Percentiles rank a stretch among this genome's conserved stretches.
phyloP scores from a whole-genome alignment of 2,113 vertebrate genomes.

The Burhinus oedicnemus region DNA sequence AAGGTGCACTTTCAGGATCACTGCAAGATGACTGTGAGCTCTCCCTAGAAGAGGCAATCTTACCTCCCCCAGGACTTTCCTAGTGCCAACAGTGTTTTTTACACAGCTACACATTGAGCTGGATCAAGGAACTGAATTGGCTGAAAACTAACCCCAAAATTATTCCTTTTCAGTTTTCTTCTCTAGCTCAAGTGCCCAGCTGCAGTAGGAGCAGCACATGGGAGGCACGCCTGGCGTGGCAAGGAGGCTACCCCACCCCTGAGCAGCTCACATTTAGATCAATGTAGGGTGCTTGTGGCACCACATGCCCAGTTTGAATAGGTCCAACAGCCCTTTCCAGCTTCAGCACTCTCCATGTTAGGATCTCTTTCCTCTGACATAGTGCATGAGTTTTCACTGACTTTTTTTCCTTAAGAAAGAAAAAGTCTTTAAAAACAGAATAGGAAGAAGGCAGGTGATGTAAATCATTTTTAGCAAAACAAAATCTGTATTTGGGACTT shows the following conservation, averaged over 20 bases:
- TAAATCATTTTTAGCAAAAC: neutral
- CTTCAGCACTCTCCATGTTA: neutral
- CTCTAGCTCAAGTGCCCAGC: neutral
- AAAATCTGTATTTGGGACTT: neutral
- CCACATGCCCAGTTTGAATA: neutral
- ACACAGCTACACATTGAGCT: neutral
- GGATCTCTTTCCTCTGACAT: neutral
- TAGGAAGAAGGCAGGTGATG: neutral
- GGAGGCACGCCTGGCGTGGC: fast-evolving
- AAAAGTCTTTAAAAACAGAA: neutral
- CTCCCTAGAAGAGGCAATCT: neutral
- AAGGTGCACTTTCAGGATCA: neutral
- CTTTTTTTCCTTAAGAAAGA: neutral
- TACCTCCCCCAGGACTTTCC: neutral
- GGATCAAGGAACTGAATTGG: neutral
- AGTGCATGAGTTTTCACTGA: neutral
- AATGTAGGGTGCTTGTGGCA: neutral
- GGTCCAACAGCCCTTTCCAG: neutral
- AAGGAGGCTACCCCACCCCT: neutral
- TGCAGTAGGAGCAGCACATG: neutral
- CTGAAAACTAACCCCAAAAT: neutral
- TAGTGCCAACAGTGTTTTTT: neutral
- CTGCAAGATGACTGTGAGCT: neutral
- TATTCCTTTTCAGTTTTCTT: neutral
- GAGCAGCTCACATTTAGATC: neutral